Conservation (phyloP, 2,113 vertebrate species). For the Lichenostomus cassidix region DNA sequence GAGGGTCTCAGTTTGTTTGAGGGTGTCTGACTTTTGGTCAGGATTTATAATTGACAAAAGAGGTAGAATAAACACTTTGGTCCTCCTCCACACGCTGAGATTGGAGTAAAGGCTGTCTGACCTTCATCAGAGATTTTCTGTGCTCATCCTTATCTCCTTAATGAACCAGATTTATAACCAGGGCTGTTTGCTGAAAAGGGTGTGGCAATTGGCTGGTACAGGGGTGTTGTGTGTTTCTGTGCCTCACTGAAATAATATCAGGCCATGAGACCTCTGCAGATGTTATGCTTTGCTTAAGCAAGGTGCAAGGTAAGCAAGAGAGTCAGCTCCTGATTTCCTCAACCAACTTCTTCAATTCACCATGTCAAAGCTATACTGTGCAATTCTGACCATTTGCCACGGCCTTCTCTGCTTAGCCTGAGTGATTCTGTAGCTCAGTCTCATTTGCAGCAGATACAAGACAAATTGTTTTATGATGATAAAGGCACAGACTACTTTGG, state of each 20-base stretch:
- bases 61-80: neutral
- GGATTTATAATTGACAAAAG: neutral
- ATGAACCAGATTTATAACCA: neutral
- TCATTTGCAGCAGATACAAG: neutral
- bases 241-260: neutral
- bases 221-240: neutral
- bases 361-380: neutral
- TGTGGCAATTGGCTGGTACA: neutral
- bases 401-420: neutral
- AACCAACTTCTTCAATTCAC: neutral
- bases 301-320: neutral
- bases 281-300: neutral
- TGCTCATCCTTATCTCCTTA: neutral
- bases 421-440: neutral
- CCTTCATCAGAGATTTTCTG: neutral
- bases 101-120: neutral
- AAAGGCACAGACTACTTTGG: neutral
- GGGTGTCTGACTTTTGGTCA: neutral
- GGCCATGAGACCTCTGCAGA: neutral
- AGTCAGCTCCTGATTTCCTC: neutral
- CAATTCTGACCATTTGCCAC: too few relatives aligned
- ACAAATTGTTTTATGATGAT: neutral
- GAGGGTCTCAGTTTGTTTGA: neutral
- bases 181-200: neutral
- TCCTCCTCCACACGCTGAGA: neutral